These are phyloP conservation scores for Branchinecta lynchi DNA, from an alignment of 1,140 invertebrate genomes.

Conservation along the genomic window DNA sequence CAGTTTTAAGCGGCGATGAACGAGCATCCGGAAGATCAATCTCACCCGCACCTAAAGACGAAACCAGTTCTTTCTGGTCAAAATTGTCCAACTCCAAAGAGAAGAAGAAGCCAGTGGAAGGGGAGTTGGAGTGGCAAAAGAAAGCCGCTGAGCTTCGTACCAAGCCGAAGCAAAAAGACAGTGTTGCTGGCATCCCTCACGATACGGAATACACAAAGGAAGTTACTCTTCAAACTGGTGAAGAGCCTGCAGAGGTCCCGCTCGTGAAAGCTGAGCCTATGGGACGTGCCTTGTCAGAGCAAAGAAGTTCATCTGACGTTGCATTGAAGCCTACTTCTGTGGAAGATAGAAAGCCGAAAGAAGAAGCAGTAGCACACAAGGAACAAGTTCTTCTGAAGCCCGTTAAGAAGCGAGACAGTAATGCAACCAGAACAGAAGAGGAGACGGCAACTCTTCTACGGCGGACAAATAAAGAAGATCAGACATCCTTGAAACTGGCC, in stretches of 20 bases:
- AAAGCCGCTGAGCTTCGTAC: background rate
- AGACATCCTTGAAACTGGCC: conserved; percentile 22
- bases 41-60: background rate
- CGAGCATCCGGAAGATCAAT: background rate
- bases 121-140: background rate
- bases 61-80: conserved; percentile 1
- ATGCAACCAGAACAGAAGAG: background rate
- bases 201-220: no score
- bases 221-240: no score
- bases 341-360: no score
- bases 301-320: no score
- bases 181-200: no score
- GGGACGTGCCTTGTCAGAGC: no score
- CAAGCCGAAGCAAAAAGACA: no score
- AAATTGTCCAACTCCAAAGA: background rate
- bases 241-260: no score
- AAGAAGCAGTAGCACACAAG: background rate
- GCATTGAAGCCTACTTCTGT: no score
- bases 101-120: background rate
- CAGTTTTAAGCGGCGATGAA: background rate
- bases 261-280: no score
- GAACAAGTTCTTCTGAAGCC: background rate
- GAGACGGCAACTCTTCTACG: background rate
- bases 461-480: conserved; percentile 14
- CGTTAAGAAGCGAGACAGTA: background rate